phyloP scores from a whole-genome alignment of 2,888 invertebrate genomes.

The Tiliacea aurago region DNA sequence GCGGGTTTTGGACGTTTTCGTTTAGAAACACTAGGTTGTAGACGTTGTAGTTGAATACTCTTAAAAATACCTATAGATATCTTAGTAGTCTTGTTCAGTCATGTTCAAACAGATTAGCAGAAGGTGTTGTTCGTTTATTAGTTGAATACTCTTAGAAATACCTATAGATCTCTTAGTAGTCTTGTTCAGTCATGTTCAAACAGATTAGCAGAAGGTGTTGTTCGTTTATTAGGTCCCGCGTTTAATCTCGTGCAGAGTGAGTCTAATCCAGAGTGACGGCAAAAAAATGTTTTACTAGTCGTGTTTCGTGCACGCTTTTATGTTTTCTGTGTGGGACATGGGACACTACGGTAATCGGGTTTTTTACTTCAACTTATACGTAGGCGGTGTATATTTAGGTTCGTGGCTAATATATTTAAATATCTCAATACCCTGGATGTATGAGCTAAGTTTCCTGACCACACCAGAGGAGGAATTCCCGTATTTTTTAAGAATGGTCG shows the following conservation, averaged over 20 bases:
- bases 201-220: constrained; percentile 47
- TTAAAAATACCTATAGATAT: constrained; percentile 4
- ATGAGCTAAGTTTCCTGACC: neutral
- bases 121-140: constrained; percentile 56
- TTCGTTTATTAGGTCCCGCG: constrained; percentile 53
- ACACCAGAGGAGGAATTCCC: neutral
- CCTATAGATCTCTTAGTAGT: neutral
- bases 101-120: constrained; percentile 37
- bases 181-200: constrained; percentile 25
- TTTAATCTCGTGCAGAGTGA: constrained; percentile 50
- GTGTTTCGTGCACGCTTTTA: constrained; percentile 27
- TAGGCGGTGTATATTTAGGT: neutral
- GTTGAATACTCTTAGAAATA: neutral
- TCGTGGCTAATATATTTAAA: neutral
- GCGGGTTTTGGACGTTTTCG: neutral
- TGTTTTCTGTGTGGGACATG: constrained; percentile 12
- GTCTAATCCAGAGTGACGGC: constrained; percentile 40
- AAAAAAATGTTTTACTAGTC: constrained; percentile 45
- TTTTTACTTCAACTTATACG: constrained; percentile 6
- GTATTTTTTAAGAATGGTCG: neutral
- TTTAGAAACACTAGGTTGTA: neutral
- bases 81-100: constrained; percentile 13
- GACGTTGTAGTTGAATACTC: neutral
- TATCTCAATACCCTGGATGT: neutral
- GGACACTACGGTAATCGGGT: constrained; percentile 21